phyloP scores from a whole-genome alignment of 2,888 invertebrate species.

The Drosophila anomelani region DNA sequence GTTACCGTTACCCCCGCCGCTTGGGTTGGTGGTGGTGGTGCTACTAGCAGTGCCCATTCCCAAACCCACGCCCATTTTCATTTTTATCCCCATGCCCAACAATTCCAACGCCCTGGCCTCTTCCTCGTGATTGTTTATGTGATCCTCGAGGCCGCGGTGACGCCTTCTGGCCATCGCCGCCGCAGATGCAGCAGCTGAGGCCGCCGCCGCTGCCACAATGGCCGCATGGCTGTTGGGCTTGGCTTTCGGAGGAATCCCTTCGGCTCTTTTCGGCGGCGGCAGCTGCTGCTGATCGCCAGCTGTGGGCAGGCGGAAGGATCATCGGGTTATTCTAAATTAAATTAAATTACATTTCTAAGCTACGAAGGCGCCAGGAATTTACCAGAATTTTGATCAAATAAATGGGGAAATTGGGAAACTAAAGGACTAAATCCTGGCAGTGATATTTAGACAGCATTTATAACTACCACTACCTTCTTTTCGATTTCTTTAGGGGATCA shows the following conservation, averaged over 20 bases:
- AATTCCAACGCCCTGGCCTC: background rate
- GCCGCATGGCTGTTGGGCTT: slow-evolving; percentile 29
- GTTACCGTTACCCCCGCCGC: slow-evolving; percentile 1
- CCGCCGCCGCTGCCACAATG: slow-evolving; percentile 64
- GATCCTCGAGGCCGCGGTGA: slow-evolving; percentile 43
- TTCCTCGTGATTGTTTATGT: background rate
- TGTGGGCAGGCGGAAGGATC: slow-evolving; percentile 14
- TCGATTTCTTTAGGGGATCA: background rate
- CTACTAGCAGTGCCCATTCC: slow-evolving; percentile 21
- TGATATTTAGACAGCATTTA: no score
- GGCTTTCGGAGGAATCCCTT: background rate
- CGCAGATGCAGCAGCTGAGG: slow-evolving; percentile 55
- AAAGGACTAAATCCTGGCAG: no score
- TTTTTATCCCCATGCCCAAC: background rate
- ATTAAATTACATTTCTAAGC: background rate
- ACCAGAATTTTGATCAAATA: no score
- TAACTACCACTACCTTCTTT: no score
- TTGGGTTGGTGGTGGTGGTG: background rate
- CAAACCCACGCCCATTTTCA: background rate
- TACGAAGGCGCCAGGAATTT: background rate
- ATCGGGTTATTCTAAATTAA: background rate
- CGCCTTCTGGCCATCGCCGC: slow-evolving; percentile 47
- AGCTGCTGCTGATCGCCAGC: slow-evolving; percentile 7
- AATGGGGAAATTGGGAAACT: no score
- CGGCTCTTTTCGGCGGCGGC: background rate